A percentile compares a stretch with the other conserved stretches of the same genome.
Evolutionary conservation across 2,113 vertebrate genomes (phyloP).

Genomic region (Leptocoma aspasia): DNA sequence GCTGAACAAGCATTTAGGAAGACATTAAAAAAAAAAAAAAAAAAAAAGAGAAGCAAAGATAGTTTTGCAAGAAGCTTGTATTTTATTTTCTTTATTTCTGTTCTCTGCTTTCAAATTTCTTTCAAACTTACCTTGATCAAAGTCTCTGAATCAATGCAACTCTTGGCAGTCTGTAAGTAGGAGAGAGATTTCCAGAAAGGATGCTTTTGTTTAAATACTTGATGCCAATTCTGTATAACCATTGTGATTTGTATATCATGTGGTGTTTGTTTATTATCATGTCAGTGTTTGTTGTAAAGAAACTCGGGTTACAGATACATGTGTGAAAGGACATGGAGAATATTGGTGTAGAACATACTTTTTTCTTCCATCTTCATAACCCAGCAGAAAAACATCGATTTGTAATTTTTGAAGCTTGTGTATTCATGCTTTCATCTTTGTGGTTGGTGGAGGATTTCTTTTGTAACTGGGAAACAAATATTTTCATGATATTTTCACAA

Average conservation of each 20-base stretch:
- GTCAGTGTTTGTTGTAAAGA: slow-evolving; percentile 37
- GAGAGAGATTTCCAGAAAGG: slow-evolving; percentile 46
- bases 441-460: background rate
- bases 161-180: slow-evolving; percentile 5
- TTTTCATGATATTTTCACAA: background rate
- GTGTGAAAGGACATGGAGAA: background rate
- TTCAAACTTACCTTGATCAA: background rate
- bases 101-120: background rate
- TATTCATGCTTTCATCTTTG: background rate
- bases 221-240: slow-evolving; percentile 2
- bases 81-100: background rate
- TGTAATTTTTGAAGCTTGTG: background rate
- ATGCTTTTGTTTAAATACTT: slow-evolving; percentile 52
- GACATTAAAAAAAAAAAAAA: background rate
- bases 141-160: background rate
- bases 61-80: background rate
- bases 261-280: slow-evolving; percentile 9
- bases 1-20: background rate
- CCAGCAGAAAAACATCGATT: background rate
- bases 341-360: background rate
- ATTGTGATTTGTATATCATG: slow-evolving; percentile 20
- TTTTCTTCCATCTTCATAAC: background rate
- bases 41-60: background rate
- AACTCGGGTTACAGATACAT: background rate
- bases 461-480: background rate